Base-by-base conservation (phyloP, 2,888 invertebrate species). In the Drosophila nigricruria region DNA sequence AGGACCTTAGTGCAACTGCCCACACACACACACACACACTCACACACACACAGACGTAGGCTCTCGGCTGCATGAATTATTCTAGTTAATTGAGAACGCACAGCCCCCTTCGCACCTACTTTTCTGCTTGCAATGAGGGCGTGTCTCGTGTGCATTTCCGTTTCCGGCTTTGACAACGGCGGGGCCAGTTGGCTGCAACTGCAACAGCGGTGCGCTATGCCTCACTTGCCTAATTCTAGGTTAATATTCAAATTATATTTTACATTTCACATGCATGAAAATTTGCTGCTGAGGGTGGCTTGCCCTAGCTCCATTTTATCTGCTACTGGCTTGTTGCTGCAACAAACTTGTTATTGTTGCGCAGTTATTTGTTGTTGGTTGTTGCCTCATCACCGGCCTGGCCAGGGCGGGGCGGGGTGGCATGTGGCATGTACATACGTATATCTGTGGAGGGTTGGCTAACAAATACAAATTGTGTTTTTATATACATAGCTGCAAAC, bases 231-330 rank as follows among this genome's bases (percentile, higher is more conserved):
- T 79, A 86, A 88, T 88, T 85, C 77, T 70, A 73, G 76, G 82
- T 81, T 80, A 81, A 88, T 85, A 88, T 88, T 86, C 80, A 85
- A 85, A 85, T 85, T 79, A 74, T 78, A 74, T 72, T 79, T 81
- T 54, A 67, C 70, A 69, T 76, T 77, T 57, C 73, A 69, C 63
- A 60, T 59, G 65, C 59, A 59, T 70, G 61, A 14, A 65, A 69
- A 72, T 66, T 49, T 52, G n/a, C 57, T 14, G 20, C 30, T 10
- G 58, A 45, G 76, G 77, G 76, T 67, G 71, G 53, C 6, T 8
- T 47, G 18, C 36, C 16, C 23, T 16, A 30, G 20, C 47, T 54
- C 36, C 59, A 59, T 52, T 77, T 68, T 57, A 72, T 68, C 65
- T 65, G 50, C 58, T 36, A 50, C 61, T 65, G 59, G 42, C 38